phyloP scores from a whole-genome alignment of 2,888 invertebrate genomes.

The Drosophila bunnanda region DNA sequence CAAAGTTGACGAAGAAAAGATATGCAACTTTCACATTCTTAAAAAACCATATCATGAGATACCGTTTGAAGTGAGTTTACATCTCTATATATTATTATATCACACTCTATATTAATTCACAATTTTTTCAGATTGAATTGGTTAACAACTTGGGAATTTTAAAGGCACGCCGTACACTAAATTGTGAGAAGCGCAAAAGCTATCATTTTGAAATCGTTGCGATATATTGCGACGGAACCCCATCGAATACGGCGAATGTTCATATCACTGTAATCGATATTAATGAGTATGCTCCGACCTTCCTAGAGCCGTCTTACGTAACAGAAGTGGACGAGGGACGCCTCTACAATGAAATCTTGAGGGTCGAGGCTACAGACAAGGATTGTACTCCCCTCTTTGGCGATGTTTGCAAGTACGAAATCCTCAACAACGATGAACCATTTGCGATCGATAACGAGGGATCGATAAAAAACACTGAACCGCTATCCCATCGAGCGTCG shows the following conservation, averaged over 20 bases:
- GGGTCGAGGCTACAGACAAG: conserved; percentile 95
- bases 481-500: conserved; percentile 95
- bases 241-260: conserved; percentile 95
- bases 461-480: conserved; percentile 96
- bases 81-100: not conserved
- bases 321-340: conserved; percentile 94
- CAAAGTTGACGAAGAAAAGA: conserved; percentile 91
- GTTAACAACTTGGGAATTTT: conserved; percentile 92
- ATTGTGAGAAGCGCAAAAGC: conserved; percentile 96
- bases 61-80: conserved; percentile 90
- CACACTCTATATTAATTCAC: not conserved
- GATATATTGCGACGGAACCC: conserved; percentile 94
- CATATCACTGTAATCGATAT: conserved; percentile 98
- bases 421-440: conserved; percentile 94
- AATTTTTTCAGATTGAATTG: conserved; percentile 87
- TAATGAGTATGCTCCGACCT: conserved; percentile 97
- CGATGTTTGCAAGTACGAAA: conserved; percentile 98
- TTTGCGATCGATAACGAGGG: conserved; percentile 97
- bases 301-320: conserved; percentile 95
- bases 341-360: conserved; percentile 94
- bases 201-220: conserved; percentile 98
- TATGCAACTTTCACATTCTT: conserved; percentile 95
- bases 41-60: conserved; percentile 97
- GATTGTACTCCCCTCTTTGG: conserved; percentile 98
- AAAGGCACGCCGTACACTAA: conserved; percentile 92